Base-by-base conservation (phyloP, 2,113 vertebrate species). In the Syngnathus scovelli region DNA sequence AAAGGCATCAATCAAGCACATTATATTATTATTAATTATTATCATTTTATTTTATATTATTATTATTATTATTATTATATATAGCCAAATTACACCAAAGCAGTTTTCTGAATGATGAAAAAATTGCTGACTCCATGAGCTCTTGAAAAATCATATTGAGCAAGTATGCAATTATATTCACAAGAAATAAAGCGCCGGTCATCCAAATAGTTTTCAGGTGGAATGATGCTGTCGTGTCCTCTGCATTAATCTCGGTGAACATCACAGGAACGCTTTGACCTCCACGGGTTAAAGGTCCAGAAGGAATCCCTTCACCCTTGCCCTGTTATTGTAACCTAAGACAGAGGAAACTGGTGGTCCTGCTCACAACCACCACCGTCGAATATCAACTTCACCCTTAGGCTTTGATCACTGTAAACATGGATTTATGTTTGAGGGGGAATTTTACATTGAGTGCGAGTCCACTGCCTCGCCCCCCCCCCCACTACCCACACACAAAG, bases 171-270 rank as follows among this genome's bases (percentile, higher is more conserved):
- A 27, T 27, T 27, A 27, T 27, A 27, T 27, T 27, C 27, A 27
- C 27, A 27, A 27, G 27, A 27, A 27, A 27, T 27, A 27, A 27
- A 27, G 27, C 74, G 66, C 39, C 48, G 74, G 82, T 81, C 76
- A 87, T 82, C 18, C n/a, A 27, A 61, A 69, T 66, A 59, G 71
- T 74, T 55, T 68, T 62, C 61, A 66, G 80, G 82, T 33, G 2
- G 3, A 33, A 33, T 3, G 83, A 83, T 86, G 81, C 87, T 84
- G 76, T 70, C 84, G 68, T 65, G 55, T 73, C 74, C 46, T 75
- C 83, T 80, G 80, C 90, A 92, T 92, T 92, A 94, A 93, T 92
- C 88, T 91, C 86, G 82, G 79, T 90, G 84, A 86, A 83, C 79
- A 78, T 83, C 79, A 86, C 89, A 84, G 76, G 82, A 80, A 85